phyloP scores from a whole-genome alignment of 2,113 vertebrate species.

The Eurypyga helias region DNA sequence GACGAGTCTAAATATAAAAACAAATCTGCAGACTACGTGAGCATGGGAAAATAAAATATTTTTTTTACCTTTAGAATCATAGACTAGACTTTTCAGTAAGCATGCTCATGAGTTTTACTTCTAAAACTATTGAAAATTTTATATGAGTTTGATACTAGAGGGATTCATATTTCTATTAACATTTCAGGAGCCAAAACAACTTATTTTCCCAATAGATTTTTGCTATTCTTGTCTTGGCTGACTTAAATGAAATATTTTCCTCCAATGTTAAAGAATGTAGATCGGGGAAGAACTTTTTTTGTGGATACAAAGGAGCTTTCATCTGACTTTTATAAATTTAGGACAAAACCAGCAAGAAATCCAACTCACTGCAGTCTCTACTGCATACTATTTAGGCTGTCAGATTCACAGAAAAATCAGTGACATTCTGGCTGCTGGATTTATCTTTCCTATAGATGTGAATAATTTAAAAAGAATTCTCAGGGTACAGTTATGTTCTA shows the following conservation, averaged over 20 bases:
- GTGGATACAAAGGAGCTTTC: neutral
- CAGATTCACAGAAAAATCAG: neutral
- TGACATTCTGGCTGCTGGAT: neutral
- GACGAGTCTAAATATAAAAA: neutral
- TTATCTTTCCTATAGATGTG: neutral
- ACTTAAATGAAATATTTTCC: neutral
- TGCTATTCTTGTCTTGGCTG: neutral
- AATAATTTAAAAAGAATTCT: neutral
- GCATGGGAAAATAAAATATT: neutral
- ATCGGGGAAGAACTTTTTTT: neutral
- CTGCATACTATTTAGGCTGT: neutral
- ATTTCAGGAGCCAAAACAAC: neutral
- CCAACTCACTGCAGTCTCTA: neutral
- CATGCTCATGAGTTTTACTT: neutral
- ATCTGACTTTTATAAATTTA: neutral
- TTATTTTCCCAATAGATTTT: constrained; percentile 18
- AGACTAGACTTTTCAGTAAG: neutral
- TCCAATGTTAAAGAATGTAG: neutral
- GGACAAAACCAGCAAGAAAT: neutral
- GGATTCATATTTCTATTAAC: neutral
- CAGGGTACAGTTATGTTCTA: neutral
- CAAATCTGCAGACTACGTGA: neutral
- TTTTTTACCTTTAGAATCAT: neutral
- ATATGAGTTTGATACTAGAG: neutral
- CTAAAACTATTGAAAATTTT: neutral